A percentile compares a stretch with the other conserved stretches of the same genome.
Conservation (phyloP, 64 coral and sea anemone genomes). For the Exaiptasia diaphana region DNA sequence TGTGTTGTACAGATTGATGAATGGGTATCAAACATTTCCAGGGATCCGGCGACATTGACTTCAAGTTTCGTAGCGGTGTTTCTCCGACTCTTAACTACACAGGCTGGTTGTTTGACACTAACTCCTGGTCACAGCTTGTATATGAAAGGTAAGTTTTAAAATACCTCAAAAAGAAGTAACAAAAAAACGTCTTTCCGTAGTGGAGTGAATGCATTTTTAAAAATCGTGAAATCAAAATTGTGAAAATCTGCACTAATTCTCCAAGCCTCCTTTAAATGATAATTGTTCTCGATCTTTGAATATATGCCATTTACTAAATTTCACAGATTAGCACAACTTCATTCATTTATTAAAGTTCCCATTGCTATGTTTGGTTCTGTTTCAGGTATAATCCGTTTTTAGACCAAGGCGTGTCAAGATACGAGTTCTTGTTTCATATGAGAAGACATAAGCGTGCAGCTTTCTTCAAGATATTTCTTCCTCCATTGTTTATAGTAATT, state of each 20-base stretch:
- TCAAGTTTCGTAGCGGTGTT: slow-evolving; percentile 96
- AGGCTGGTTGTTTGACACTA: slow-evolving; percentile 96
- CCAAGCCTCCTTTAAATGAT: too few relatives aligned
- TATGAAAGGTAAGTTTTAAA: slow-evolving; percentile 95
- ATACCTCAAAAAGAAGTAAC: too few relatives aligned
- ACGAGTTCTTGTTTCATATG: slow-evolving; percentile 99
- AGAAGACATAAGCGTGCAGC: slow-evolving; percentile 94
- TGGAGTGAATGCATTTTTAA: too few relatives aligned
- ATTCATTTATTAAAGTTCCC: too few relatives aligned
- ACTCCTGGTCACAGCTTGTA: slow-evolving; percentile 98
- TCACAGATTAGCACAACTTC: too few relatives aligned
- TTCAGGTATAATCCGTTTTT: slow-evolving; percentile 94
- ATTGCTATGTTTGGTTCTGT: background rate
- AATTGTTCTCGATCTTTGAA: too few relatives aligned
- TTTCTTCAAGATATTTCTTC: slow-evolving; percentile 98
- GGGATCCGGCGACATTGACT: slow-evolving; percentile 74
- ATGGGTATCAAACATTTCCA: background rate
- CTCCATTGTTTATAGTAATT: slow-evolving; percentile 93
- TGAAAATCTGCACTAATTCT: too few relatives aligned
- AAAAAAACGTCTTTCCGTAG: too few relatives aligned
- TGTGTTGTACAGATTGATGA: background rate
- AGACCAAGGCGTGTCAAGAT: slow-evolving; percentile 93
- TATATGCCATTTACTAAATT: too few relatives aligned
- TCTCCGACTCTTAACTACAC: slow-evolving; percentile 97
- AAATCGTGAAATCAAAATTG: too few relatives aligned